Evolutionary conservation across 2,888 invertebrate species (phyloP).

Genomic region (Blastobasis adustella): DNA sequence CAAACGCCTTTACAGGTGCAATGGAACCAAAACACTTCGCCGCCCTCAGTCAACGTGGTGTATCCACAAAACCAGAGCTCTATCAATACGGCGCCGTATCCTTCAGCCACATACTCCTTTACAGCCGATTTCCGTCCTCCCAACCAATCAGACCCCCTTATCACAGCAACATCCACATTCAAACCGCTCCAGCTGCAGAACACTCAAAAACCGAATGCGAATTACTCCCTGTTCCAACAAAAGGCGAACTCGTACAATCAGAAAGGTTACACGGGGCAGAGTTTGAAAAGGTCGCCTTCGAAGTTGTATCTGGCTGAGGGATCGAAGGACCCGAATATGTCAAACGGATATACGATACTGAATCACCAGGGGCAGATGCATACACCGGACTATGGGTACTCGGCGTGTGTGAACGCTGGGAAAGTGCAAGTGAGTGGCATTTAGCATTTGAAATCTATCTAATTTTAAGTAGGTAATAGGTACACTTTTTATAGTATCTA

Average conservation of each 20-base stretch:
- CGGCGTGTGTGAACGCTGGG: constrained; percentile 48
- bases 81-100: constrained; percentile 79
- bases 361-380: constrained; percentile 60
- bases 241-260: constrained; percentile 48
- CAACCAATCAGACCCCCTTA: constrained; percentile 70
- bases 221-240: constrained; percentile 57
- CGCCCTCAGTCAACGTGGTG: constrained; percentile 78
- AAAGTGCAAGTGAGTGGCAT: constrained; percentile 55
- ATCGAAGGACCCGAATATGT: constrained; percentile 51
- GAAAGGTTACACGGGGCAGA: constrained; percentile 32
- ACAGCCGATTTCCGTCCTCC: constrained; percentile 87
- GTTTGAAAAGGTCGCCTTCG: constrained; percentile 58
- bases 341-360: constrained; percentile 43
- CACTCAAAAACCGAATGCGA: constrained; percentile 50
- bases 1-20: constrained; percentile 73
- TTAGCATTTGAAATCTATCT: too few species aligned
- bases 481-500: too few species aligned
- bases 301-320: constrained; percentile 46
- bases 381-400: constrained; percentile 56
- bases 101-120: constrained; percentile 86
- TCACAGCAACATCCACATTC: constrained; percentile 71
- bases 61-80: constrained; percentile 78
- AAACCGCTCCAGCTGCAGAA: constrained; percentile 71
- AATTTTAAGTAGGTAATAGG: too few species aligned
- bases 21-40: constrained; percentile 80